phyloP scores from a whole-genome alignment of 2,113 vertebrate species.

The Brachypteracias leptosomus region DNA sequence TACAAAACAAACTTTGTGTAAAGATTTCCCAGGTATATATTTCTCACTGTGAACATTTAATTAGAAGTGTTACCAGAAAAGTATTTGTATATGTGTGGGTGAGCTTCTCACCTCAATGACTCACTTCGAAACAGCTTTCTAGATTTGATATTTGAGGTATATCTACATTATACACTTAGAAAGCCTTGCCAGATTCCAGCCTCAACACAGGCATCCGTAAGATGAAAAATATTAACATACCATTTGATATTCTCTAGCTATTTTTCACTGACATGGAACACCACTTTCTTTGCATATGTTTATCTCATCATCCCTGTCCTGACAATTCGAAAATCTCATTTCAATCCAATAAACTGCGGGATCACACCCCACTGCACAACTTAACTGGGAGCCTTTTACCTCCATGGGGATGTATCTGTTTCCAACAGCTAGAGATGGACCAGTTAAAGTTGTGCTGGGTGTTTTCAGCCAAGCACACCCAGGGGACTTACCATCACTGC shows the following conservation, averaged over 20 bases:
- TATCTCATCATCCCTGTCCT: not conserved
- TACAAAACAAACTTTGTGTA: not conserved
- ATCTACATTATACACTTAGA: not conserved
- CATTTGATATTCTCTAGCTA: not conserved
- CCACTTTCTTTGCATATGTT: not conserved
- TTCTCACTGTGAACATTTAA: slow-evolving; percentile 44
- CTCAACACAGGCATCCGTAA: not conserved
- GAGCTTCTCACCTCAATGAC: not conserved
- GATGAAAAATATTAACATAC: not conserved
- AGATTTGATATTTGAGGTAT: not conserved
- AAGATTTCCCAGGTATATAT: not conserved
- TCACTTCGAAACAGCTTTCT: not conserved
- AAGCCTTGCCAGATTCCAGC: not conserved
- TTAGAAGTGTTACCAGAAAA: not conserved
- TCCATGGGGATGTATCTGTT: accelerated
- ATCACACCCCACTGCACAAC: accelerated
- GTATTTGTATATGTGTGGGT: not conserved
- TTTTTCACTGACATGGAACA: not conserved
- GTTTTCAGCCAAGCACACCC: not conserved
- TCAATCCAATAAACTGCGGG: not conserved
- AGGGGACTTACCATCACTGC: slow-evolving; percentile 77
- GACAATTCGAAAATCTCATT: not conserved
- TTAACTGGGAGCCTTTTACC: not conserved
- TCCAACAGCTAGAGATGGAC: not conserved
- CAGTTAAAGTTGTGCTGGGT: accelerated